Evolutionary conservation across 2,113 vertebrate species (phyloP).

Genomic region (Salvelinus namaycush): DNA sequence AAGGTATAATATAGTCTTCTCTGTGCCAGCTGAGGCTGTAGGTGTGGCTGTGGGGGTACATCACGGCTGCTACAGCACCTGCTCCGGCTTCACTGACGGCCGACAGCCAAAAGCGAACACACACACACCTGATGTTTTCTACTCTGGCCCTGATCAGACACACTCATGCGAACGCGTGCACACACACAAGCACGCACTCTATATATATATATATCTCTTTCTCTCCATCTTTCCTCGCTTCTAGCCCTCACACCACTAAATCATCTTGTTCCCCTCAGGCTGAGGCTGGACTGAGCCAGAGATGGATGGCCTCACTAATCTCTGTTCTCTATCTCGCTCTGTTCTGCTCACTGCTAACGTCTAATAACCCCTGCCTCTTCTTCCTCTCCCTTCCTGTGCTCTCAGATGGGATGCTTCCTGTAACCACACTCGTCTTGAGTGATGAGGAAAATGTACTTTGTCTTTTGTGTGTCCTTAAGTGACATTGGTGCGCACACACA

Average conservation of each 20-base stretch:
- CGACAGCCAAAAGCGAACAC: neutral
- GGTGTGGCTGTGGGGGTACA: neutral
- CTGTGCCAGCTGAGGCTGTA: conserved; percentile 57
- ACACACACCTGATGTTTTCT: neutral
- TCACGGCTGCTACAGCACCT: conserved; percentile 30
- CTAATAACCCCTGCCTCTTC: neutral
- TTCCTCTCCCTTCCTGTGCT: neutral
- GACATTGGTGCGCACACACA: neutral
- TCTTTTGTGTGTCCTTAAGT: neutral
- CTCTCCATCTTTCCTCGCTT: too few relatives aligned
- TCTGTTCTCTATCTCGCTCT: neutral
- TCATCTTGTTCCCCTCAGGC: neutral
- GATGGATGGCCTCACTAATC: neutral
- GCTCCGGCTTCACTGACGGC: conserved; percentile 17
- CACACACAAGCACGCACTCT: neutral
- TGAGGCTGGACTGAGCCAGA: neutral
- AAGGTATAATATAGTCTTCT: conserved; percentile 27
- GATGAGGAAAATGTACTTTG: neutral
- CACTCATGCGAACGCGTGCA: neutral
- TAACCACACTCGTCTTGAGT: neutral
- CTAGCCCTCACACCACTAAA: too few relatives aligned
- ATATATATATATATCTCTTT: too few relatives aligned
- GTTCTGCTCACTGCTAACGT: neutral
- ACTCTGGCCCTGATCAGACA: neutral
- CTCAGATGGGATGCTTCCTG: neutral